Conservation (phyloP, 2,797 vertebrate genomes). For the Helicolenus hilgendorfi region DNA sequence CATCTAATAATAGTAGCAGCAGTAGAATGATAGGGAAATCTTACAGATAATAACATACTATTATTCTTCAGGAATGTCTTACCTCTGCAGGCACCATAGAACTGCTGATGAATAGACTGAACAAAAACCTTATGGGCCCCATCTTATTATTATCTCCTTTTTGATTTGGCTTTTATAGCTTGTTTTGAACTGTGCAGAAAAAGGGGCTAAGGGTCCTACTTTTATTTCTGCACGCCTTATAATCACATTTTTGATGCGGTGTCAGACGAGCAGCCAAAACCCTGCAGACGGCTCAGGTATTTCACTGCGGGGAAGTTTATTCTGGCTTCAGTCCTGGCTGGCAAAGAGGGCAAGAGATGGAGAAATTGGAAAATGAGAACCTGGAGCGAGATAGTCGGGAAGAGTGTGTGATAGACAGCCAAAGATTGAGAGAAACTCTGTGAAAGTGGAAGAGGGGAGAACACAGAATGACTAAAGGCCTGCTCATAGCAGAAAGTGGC, state of each 20-base stretch:
- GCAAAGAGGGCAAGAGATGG: constrained; percentile 11
- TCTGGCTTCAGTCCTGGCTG: constrained; percentile 6
- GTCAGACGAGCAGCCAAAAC: constrained; percentile 26
- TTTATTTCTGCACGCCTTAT: constrained; percentile 16
- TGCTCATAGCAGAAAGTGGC: neutral
- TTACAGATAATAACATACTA: constrained; percentile 10
- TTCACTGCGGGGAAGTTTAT: constrained; percentile 21
- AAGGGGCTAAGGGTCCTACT: neutral
- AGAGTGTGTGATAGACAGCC: constrained; percentile 10
- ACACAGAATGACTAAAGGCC: neutral
- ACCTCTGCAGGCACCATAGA: neutral
- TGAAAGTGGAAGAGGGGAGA: neutral
- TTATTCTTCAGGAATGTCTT: constrained; percentile 11
- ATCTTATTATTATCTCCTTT: constrained; percentile 20
- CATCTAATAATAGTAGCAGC: neutral
- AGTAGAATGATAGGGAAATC: constrained; percentile 6
- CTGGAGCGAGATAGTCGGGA: constrained; percentile 14
- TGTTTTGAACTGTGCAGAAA: constrained; percentile 45
- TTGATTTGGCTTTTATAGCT: constrained; percentile 45
- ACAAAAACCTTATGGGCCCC: constrained; percentile 8
- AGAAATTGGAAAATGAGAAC: constrained; percentile 45
- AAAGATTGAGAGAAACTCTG: neutral
- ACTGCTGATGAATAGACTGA: constrained; percentile 43
- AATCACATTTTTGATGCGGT: constrained; percentile 49
- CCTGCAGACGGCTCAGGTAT: constrained; percentile 23